phyloP scores from a whole-genome alignment of 2,113 vertebrate genomes.

The Panurus biarmicus region DNA sequence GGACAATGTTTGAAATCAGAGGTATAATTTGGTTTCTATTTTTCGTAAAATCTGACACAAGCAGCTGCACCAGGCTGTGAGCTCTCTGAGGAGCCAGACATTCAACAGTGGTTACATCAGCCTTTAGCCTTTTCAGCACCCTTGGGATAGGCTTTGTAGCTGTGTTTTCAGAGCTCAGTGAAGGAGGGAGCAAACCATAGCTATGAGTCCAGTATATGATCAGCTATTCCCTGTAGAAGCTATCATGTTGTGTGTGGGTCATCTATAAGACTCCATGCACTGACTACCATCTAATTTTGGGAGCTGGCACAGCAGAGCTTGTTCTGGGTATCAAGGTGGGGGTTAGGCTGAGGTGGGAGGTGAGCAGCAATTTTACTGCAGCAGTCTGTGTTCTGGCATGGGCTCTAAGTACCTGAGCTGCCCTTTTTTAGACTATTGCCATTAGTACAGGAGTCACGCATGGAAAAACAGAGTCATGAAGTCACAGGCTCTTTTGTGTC shows the following conservation, averaged over 20 bases:
- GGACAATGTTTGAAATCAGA: conserved; percentile 1
- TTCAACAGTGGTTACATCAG: conserved; percentile 3
- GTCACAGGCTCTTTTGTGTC: background rate
- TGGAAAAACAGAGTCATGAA: background rate
- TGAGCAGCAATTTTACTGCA: background rate
- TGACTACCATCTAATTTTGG: background rate
- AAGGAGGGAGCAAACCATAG: background rate
- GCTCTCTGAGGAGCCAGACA: background rate
- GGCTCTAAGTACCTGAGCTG: background rate
- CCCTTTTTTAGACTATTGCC: background rate
- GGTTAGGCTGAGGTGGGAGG: background rate
- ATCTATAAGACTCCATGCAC: background rate
- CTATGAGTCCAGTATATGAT: background rate
- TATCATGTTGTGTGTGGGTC: background rate
- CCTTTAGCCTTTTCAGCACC: background rate
- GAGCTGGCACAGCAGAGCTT: background rate
- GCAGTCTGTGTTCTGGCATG: background rate
- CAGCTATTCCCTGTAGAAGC: background rate
- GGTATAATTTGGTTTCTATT: conserved; percentile 2
- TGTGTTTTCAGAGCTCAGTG: background rate
- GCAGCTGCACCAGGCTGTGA: conserved; percentile 37
- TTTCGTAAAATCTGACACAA: conserved; percentile 44
- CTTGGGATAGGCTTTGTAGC: background rate
- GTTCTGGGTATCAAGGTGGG: background rate
- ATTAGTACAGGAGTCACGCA: background rate